These are phyloP conservation scores for Echinarachnius parma DNA, from an alignment of 53 echinoderm and acorn worm genomes.

Conservation along the genomic window DNA sequence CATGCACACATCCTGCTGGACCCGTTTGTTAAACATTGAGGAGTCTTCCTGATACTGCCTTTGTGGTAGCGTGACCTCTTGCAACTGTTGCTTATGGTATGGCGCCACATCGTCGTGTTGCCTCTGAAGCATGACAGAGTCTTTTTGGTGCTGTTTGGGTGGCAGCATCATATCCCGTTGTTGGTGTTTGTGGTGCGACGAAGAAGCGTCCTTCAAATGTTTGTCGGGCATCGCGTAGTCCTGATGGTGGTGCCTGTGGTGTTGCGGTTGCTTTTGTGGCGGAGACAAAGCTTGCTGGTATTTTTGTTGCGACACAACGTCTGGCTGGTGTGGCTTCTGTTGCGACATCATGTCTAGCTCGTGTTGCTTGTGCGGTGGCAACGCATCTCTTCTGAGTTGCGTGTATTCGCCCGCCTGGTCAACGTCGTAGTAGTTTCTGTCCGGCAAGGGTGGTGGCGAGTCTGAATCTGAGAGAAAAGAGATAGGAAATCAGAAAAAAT, in stretches of 20 bases:
- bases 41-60: no score
- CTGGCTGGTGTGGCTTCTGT: background rate
- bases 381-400: constrained; percentile 51
- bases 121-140: no score
- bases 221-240: no score
- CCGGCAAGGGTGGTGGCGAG: constrained; percentile 63
- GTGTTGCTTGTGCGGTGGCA: background rate
- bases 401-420: constrained; percentile 73
- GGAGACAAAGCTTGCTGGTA: background rate
- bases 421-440: constrained; percentile 72
- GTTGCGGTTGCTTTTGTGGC: background rate
- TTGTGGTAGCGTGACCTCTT: no score
- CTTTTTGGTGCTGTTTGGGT: background rate
- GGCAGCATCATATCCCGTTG: no score
- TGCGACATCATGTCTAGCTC: no score
- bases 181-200: no score
- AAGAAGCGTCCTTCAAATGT: no score
- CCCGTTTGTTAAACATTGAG: no score
- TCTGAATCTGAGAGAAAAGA: constrained; percentile 6
- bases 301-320: background rate
- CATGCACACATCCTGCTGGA: no score
- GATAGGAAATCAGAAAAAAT: background rate
- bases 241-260: background rate
- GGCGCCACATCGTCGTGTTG: no score
- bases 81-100: no score